Conservation (phyloP, 2,113 vertebrate genomes). For the Prietella phreatophila region DNA sequence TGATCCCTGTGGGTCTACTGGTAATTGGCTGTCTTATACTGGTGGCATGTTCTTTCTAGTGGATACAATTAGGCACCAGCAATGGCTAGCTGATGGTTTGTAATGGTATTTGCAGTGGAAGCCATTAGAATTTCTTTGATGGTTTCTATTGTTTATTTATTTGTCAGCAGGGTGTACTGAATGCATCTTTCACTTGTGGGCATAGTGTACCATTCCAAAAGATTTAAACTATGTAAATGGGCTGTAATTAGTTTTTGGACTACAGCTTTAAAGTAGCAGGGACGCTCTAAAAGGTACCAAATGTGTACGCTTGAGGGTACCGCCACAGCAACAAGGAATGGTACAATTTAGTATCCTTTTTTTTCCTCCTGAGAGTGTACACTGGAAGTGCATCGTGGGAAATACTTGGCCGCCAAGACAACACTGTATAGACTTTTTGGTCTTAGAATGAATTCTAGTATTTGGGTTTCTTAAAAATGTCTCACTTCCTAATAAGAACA, state of each 20-base stretch:
- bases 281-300: neutral
- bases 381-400: neutral
- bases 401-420: neutral
- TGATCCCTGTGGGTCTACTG: no score
- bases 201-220: neutral
- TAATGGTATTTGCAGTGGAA: no score
- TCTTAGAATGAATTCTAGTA: neutral
- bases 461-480: neutral
- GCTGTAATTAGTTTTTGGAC: no score
- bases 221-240: neutral
- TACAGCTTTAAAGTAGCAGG: neutral
- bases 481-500: neutral
- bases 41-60: no score
- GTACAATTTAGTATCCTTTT: neutral
- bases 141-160: no score
- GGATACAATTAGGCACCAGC: no score
- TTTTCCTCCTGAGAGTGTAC: neutral
- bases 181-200: neutral
- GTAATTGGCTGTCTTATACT: no score
- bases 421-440: neutral
- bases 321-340: neutral
- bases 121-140: no score
- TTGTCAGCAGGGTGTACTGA: no score
- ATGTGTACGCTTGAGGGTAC: neutral
- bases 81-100: no score